Evolutionary conservation across 2,888 invertebrate genomes (phyloP).

Genomic region (Oligia latruncula): DNA sequence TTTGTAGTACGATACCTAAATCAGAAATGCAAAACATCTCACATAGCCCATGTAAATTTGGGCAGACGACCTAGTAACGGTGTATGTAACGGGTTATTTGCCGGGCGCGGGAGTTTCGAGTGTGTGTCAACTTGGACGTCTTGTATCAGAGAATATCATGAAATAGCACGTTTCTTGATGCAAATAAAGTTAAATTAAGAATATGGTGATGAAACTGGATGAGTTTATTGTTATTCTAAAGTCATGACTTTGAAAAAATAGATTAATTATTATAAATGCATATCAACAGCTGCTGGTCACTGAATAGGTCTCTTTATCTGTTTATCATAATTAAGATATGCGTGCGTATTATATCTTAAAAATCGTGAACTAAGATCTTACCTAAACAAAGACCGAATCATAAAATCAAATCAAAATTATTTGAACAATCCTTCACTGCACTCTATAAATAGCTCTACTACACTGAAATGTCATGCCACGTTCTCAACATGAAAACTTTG

Average conservation of each 20-base stretch:
- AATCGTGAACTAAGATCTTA: conserved; percentile 41
- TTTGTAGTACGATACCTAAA: conserved; percentile 26
- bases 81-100: conserved; percentile 63
- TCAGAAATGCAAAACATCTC: conserved; percentile 54
- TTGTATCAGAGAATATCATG: conserved; percentile 15
- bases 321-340: neutral
- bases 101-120: conserved; percentile 53
- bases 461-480: conserved; percentile 42
- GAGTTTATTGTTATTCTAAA: neutral
- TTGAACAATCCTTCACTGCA: conserved; percentile 59
- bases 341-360: neutral
- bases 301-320: neutral
- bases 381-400: conserved; percentile 48
- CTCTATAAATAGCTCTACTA: conserved; percentile 53
- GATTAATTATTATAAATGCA: neutral
- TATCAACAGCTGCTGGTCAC: conserved; percentile 8
- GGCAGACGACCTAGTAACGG: conserved; percentile 65
- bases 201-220: neutral
- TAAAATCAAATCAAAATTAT: conserved; percentile 42
- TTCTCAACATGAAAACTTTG: conserved; percentile 26
- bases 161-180: conserved; percentile 9
- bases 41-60: conserved; percentile 64
- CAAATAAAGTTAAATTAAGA: neutral
- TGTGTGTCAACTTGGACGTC: conserved; percentile 37
- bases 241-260: neutral